Base-by-base conservation (phyloP, 2,888 invertebrate genomes). In the Noctua comes region DNA sequence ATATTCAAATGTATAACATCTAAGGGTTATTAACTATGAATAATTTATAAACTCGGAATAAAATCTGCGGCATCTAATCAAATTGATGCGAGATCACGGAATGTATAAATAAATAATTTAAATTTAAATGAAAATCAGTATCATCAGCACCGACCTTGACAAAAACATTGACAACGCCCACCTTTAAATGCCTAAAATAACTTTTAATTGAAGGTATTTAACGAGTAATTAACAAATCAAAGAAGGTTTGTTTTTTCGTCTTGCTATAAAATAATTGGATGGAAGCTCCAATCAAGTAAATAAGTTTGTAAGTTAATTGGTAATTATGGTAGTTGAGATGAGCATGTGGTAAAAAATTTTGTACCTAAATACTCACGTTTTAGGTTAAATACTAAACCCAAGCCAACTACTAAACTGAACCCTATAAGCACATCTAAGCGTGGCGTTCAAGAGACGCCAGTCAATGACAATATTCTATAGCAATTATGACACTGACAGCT, bases 1-100 rank as follows among this genome's bases (percentile, higher is more conserved):
- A 79, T 69, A 79, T 86, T 74, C 65, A 76, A 79, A 79, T 75
- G n/a, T 48, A 57, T 59, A 54, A 68, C 48, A 68, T 66, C 46
- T n/a, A 6, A 70, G 40, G 75, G 57, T 75, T 77, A 81, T 73
- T 73, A 80, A 62, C 65, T 11, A 36, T 36, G 36, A 5, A 36
- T 74, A 78, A 88, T 77, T 88, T 76, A n/a, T 66, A 76, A 78
- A 77, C 62, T 81, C 68, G 1, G 75, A 82, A 77, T 69, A 43
- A 76, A 76, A 40, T 79, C 71, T n/a, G 13, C 48, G 27, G 13
- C 66, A 46, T 70, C 75, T 68, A 10, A 85, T 79, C 74, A 57
- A 83, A 85, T 85, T 80, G 68, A 80, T 70, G 31, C 65, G 36
- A 72, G 68, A 83, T 83, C 73, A 71, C 73, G 21, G 83, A 83